Conservation (phyloP, 2,113 vertebrate species). For the Percopsis transmontana region DNA sequence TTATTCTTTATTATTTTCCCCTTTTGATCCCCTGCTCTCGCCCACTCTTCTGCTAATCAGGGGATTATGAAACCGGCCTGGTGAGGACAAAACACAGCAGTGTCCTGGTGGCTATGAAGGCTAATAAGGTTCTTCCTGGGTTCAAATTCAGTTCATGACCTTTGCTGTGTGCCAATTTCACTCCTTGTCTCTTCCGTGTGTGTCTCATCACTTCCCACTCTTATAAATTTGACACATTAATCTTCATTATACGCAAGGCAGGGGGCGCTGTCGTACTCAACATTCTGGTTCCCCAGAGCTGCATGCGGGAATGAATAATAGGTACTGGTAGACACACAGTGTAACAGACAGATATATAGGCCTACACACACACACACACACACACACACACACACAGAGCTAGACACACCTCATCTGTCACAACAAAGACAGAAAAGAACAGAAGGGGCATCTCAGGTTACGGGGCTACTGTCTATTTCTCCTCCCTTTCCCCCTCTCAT, state of each 20-base stretch:
- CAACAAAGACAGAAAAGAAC: conserved; percentile 34
- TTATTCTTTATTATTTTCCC: conserved; percentile 16
- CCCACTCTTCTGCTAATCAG: conserved; percentile 3
- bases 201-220: conserved; percentile 54
- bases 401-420: conserved; percentile 19
- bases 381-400: conserved; percentile 1
- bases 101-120: conserved; percentile 39
- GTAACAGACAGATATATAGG: conserved; percentile 1
- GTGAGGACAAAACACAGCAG: conserved; percentile 2
- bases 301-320: conserved; percentile 51
- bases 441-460: conserved; percentile 41
- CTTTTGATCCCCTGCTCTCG: conserved; percentile 2
- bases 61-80: conserved; percentile 43
- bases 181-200: conserved; percentile 30
- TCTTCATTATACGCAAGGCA: conserved; percentile 46
- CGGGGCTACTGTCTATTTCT: not conserved
- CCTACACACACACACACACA: not conserved
- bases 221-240: conserved; percentile 64
- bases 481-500: not conserved
- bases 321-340: conserved; percentile 16
- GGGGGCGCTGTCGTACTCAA: conserved; percentile 28
- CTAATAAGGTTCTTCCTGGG: conserved; percentile 47
- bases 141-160: conserved; percentile 54
- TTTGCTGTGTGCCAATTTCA: conserved; percentile 54
- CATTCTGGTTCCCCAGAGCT: conserved; percentile 40